Evolutionary conservation across 2,797 vertebrate genomes (phyloP), one percentile per base, ranked within the genome.

Genomic region (Hapalemur alaotrensis): DNA sequence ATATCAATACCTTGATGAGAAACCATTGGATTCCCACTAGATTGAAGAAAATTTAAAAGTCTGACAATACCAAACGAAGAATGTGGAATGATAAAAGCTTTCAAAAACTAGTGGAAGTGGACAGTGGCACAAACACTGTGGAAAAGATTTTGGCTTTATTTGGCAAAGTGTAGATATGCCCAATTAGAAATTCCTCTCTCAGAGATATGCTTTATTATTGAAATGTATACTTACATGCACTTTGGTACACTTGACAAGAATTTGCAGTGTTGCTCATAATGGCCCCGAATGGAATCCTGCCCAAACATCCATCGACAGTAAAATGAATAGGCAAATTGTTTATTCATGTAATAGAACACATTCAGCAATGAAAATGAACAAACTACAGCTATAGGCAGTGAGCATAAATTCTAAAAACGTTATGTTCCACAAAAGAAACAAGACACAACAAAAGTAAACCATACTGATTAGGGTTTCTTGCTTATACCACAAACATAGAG

Each of bases 251-350:
- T 87, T 84, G 78, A 80, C 46, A 93, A 48, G 67, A 84, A 46
- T 88, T 76, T 15, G 20, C n/a, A 50, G 2, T n/a, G 30, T 35
- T 91, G 61, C 32, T 63, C 15, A 61, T 38, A 43, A 81, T 7
- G 83, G 20, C n/a, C 50, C 48, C 50, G 46, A 7, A 54, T 7
- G 38, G 67, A 52, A 89, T 65, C 43, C 76, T 76, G 22, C 46
- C 59, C 61, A 46, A 81, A 23, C 50, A 70, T 38, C 7, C 18
- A 20, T 30, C 0, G 6, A 28, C 12, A 61, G 52, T 35, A 72
- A 92, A 82, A 93, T 67, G 73, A 89, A 78, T n/a, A 91, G 89
- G 48, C 28, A 78, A 7, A 48, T 79, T 94, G 81, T 63, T 92
- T 89, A 83, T 83, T 90, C 25, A 20, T 41, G 65, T 76, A 65